These are phyloP conservation scores for Papilio machaon DNA, from an alignment of 1,140 invertebrate genomes.

Conservation along the genomic window DNA sequence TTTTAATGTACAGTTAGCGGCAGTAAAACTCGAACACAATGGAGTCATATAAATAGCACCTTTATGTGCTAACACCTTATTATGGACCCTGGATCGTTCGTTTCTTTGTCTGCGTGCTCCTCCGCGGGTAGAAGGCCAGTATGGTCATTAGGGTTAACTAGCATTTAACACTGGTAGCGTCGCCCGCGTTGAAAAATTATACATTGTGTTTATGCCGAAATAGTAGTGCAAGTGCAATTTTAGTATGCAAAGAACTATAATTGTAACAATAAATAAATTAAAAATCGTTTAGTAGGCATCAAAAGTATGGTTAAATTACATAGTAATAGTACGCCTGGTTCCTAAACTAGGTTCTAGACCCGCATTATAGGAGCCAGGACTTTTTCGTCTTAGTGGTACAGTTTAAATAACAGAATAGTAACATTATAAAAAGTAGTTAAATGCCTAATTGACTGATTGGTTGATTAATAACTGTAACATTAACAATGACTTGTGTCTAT, in stretches of 20 bases:
- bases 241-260: slow-evolving; percentile 13
- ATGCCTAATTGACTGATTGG: too few relatives aligned
- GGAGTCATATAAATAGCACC: slow-evolving; percentile 19
- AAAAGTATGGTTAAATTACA: too few relatives aligned
- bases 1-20: slow-evolving; percentile 12
- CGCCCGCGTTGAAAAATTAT: slow-evolving; percentile 3
- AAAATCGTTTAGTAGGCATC: too few relatives aligned
- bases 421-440: too few relatives aligned
- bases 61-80: slow-evolving; percentile 29
- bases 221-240: background rate
- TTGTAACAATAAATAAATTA: background rate
- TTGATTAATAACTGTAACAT: background rate
- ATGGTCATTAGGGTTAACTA: slow-evolving; percentile 66
- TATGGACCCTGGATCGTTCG: slow-evolving; percentile 44
- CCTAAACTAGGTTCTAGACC: too few relatives aligned
- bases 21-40: slow-evolving; percentile 31
- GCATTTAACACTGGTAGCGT: slow-evolving; percentile 22
- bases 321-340: too few relatives aligned
- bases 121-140: slow-evolving; percentile 53
- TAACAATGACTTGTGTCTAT: background rate
- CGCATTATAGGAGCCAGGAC: too few relatives aligned
- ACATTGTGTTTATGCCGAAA: background rate
- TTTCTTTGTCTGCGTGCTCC: slow-evolving; percentile 46
- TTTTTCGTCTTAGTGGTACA: too few relatives aligned
- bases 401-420: too few relatives aligned